A percentile compares a stretch with the other conserved stretches of the same genome.
These are phyloP conservation scores for Myopa tessellatipennis DNA, from an alignment of 2,888 invertebrate species.

Conservation along the genomic window DNA sequence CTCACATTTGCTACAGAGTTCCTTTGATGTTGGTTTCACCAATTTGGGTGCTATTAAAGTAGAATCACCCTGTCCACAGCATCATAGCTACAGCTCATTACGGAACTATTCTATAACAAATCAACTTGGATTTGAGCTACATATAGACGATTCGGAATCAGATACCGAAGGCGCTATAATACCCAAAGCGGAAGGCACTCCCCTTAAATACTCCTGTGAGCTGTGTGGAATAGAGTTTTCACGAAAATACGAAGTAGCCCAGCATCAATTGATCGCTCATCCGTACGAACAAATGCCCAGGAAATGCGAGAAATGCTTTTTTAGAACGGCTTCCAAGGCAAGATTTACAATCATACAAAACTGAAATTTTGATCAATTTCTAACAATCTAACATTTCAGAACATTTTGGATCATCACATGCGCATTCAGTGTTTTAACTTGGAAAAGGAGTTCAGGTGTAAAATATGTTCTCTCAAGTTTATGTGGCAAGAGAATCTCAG, in stretches of 20 bases:
- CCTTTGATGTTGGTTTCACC: neutral
- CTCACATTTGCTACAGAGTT: conserved; percentile 50
- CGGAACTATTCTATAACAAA: conserved; percentile 64
- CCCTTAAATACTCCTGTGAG: conserved; percentile 55
- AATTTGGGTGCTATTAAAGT: conserved; percentile 1
- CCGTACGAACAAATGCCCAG: conserved; percentile 69
- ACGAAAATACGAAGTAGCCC: conserved; percentile 60
- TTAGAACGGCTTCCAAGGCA: conserved; percentile 70
- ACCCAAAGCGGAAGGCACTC: conserved; percentile 33
- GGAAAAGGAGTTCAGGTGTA: conserved; percentile 59
- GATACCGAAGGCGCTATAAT: conserved; percentile 55
- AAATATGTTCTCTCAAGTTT: conserved; percentile 62
- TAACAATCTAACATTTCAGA: conserved; percentile 57
- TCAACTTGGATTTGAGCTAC: conserved; percentile 63
- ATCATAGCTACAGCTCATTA: conserved; percentile 51
- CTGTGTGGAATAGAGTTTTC: conserved; percentile 59
- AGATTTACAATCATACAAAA: neutral
- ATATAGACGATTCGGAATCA: conserved; percentile 66
- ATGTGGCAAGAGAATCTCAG: conserved; percentile 65
- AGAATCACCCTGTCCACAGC: conserved; percentile 24
- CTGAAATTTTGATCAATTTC: neutral
- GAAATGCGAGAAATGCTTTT: conserved; percentile 71
- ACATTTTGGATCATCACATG: conserved; percentile 71
- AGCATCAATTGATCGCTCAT: conserved; percentile 63
- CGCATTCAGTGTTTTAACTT: conserved; percentile 64